These are phyloP conservation scores for Muscicapa adusta DNA, from an alignment of 2,113 vertebrate genomes.

Conservation along the genomic window DNA sequence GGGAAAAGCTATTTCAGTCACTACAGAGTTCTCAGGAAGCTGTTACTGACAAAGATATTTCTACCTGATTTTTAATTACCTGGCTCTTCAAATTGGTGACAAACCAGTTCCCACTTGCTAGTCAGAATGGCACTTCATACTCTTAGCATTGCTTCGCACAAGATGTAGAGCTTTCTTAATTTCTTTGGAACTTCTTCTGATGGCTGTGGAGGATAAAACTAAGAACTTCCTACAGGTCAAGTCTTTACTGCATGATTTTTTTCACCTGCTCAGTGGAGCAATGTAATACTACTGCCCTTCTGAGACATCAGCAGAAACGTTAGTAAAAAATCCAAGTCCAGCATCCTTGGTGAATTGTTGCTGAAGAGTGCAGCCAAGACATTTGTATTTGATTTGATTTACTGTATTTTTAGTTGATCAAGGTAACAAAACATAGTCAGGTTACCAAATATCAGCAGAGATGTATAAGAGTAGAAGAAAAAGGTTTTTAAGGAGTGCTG, in stretches of 20 bases:
- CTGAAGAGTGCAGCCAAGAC: background rate
- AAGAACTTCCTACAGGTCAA: background rate
- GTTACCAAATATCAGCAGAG: background rate
- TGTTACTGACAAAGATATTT: background rate
- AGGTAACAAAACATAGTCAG: background rate
- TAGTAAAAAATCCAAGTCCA: background rate
- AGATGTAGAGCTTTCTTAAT: background rate
- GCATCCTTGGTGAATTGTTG: background rate
- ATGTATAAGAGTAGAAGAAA: background rate
- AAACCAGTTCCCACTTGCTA: background rate
- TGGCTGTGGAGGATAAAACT: background rate
- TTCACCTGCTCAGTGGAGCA: background rate
- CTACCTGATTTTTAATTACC: background rate
- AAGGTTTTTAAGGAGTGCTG: background rate
- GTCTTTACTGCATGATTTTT: background rate
- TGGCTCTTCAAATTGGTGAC: background rate
- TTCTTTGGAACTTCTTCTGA: background rate
- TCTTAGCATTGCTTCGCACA: background rate
- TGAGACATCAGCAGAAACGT: background rate
- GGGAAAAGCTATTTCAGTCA: background rate
- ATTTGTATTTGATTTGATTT: background rate
- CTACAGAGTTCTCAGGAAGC: background rate
- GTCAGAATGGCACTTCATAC: background rate
- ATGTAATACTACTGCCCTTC: background rate
- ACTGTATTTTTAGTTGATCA: background rate